These are phyloP conservation scores for Artibeus jamaicensis DNA, from an alignment of 2,797 vertebrate genomes.

Conservation along the genomic window DNA sequence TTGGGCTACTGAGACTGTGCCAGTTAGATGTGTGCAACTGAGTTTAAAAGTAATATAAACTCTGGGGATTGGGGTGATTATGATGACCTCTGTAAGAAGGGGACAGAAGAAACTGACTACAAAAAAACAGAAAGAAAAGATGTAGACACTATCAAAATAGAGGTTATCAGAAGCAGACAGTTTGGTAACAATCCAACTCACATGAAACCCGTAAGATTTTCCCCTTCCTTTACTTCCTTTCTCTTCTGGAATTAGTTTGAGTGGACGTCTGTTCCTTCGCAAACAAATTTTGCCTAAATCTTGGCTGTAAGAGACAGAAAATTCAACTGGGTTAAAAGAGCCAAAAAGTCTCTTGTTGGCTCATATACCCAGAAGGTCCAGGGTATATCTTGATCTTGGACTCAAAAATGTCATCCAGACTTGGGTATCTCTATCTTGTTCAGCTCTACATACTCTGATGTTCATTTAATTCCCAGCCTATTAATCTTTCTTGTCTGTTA, in stretches of 20 bases:
- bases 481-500: neutral
- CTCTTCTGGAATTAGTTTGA: constrained; percentile 2
- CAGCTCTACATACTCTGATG: neutral
- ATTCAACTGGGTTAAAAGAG: neutral
- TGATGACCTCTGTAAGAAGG: neutral
- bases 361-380: neutral
- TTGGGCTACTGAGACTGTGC: neutral
- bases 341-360: neutral
- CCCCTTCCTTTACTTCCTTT: neutral
- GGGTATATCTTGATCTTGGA: neutral
- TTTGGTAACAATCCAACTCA: neutral
- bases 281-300: constrained; percentile 1
- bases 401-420: neutral
- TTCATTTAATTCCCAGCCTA: neutral
- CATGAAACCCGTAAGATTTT: neutral
- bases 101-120: neutral
- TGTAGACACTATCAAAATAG: neutral
- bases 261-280: neutral
- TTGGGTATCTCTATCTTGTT: neutral
- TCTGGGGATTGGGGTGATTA: neutral
- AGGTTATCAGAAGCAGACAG: neutral
- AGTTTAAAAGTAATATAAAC: neutral
- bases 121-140: neutral
- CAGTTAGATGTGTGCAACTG: neutral
- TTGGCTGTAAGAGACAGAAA: constrained; percentile 13